phyloP scores from a whole-genome alignment of 2,888 invertebrate species.

The Hyposoter didymator region DNA sequence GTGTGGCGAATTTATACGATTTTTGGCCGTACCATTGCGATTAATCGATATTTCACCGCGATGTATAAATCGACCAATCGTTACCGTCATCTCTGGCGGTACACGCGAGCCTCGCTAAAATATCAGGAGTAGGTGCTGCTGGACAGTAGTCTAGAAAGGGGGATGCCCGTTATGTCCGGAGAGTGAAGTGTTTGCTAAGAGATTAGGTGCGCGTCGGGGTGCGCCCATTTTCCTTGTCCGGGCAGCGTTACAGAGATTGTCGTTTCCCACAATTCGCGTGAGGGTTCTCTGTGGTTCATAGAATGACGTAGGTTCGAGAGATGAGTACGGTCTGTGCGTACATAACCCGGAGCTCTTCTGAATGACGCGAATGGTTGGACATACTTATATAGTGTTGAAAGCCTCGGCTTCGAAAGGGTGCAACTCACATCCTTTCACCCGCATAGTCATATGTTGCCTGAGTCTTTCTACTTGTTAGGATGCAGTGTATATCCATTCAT shows the following conservation, averaged over 20 bases:
- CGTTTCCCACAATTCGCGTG: slow-evolving; percentile 19
- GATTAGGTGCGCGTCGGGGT: slow-evolving; percentile 53
- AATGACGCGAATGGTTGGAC: not conserved
- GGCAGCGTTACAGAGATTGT: slow-evolving; percentile 49
- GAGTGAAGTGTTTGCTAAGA: slow-evolving; percentile 66
- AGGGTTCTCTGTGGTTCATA: slow-evolving; percentile 11
- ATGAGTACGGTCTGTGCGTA: slow-evolving; percentile 39
- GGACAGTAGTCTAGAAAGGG: slow-evolving; percentile 7
- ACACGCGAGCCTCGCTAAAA: not conserved
- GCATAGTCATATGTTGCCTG: not conserved
- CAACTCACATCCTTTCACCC: not conserved
- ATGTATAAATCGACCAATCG: slow-evolving; percentile 5
- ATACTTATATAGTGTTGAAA: not conserved
- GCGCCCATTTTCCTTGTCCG: slow-evolving; percentile 26
- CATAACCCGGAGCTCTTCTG: slow-evolving; percentile 8
- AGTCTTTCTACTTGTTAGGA: not conserved
- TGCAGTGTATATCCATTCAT: not conserved
- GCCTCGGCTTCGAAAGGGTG: not conserved
- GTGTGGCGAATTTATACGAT: not conserved
- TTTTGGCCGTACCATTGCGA: not conserved
- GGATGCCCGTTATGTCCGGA: slow-evolving; percentile 53
- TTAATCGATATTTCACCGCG: slow-evolving; percentile 18
- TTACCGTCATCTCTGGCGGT: slow-evolving; percentile 15
- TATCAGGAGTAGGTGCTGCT: slow-evolving; percentile 13
- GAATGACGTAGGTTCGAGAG: slow-evolving; percentile 35